Evolutionary conservation across 2,888 invertebrate genomes (phyloP), one percentile per base, ranked within the genome.

Genomic region (Drosophila mayaguana): DNA sequence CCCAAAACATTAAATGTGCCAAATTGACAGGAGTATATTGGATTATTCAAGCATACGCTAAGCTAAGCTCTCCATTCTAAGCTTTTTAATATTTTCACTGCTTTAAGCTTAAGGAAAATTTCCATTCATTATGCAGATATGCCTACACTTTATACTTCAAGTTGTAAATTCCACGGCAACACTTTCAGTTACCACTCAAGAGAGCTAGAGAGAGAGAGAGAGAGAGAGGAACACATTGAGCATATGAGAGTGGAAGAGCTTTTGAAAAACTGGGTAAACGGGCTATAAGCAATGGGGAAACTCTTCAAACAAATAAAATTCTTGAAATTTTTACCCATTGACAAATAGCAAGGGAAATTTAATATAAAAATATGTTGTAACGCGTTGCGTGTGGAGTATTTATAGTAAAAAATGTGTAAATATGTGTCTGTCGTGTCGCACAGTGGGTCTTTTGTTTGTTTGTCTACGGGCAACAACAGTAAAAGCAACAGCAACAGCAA

Each of bases 311-410:
- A 40, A 40, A 40, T 25, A 20, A 63, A 67, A 72, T 80, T 75
- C 71, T 78, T 78, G 56, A 69, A 51, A 80, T 80, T 57, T 75
- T 72, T 81, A 57, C 63, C 76, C 66, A 55, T 72, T 75, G 79
- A 67, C 72, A 78, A 71, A 80, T 71, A 72, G 65, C 66, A 65
- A 64, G 66, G 63, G 55, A 75, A 75, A 81, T 75, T 71, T 80
- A 80, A 81, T 80, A 78, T 64, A 75, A 75, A 81, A 78, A 75
- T 81, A 73, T 81, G 72, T 75, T 78, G 67, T 78, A 78, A 72
- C 69, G 77, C 80, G 50, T 75, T 68, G 75, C 54, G 71, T 66
- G 66, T 36, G 42, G 43, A 63, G 63, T 68, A 48, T 65, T 55
- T 64, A 63, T 73, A 73, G 55, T 60, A 53, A 68, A 65, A 73